These are phyloP conservation scores for Poeciliopsis presidionis DNA, from an alignment of 2,797 vertebrate genomes.

Conservation along the genomic window DNA sequence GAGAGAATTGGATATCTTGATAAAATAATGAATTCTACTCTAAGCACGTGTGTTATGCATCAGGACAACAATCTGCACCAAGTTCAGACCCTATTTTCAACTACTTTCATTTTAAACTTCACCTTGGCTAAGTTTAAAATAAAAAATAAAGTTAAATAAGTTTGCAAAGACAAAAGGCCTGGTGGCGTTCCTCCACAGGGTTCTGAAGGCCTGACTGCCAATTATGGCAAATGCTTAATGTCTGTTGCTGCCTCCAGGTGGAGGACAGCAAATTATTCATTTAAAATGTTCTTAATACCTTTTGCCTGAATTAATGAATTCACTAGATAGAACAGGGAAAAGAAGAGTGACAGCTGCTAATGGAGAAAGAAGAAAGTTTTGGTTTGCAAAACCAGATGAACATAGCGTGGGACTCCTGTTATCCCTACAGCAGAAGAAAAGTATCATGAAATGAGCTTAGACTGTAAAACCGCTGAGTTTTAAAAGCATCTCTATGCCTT, in stretches of 20 bases:
- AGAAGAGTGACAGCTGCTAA: background rate
- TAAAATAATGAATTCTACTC: background rate
- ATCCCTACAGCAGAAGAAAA: too few species aligned
- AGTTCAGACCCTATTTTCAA: background rate
- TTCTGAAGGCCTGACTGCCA: background rate
- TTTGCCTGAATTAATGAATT: background rate
- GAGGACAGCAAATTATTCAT: too few species aligned
- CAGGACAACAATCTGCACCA: background rate
- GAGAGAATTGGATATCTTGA: background rate
- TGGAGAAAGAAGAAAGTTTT: background rate
- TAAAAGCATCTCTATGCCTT: background rate
- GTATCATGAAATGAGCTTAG: too few species aligned
- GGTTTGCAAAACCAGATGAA: background rate
- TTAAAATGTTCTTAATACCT: background rate
- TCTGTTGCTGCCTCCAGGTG: background rate
- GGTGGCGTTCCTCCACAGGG: background rate
- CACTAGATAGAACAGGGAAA: background rate
- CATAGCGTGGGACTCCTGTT: background rate
- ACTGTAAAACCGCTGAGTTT: background rate
- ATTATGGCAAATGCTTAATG: too few species aligned
- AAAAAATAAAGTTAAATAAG: background rate
- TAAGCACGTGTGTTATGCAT: background rate
- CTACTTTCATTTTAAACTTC: background rate
- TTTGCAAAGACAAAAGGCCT: background rate
- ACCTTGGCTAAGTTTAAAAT: background rate